Evolutionary conservation across 2,888 invertebrate genomes (phyloP).

Genomic region (Drosophila borborema): DNA sequence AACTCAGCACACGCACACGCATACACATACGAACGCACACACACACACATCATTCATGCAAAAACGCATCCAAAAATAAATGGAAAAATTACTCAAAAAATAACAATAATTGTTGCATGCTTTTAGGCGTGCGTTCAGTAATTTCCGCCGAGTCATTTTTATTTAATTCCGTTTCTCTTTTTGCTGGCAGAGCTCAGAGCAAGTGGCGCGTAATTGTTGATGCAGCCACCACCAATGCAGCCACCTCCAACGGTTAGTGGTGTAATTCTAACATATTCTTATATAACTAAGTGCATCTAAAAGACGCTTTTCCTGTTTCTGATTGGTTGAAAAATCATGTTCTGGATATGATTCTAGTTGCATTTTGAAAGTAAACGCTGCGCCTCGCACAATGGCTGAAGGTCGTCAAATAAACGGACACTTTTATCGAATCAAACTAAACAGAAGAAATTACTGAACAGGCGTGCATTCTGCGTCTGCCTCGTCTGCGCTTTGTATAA

Average conservation of each 20-base stretch:
- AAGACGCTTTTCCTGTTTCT: conserved; percentile 9
- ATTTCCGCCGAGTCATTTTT: conserved; percentile 43
- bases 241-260: neutral
- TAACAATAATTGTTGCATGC: conserved; percentile 66
- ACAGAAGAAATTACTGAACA: neutral
- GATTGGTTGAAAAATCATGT: conserved; percentile 12
- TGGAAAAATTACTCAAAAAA: conserved; percentile 47
- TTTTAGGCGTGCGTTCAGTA: conserved; percentile 56
- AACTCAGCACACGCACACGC: neutral
- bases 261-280: conserved; percentile 37
- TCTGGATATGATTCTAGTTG: conserved; percentile 11
- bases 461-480: conserved; percentile 14
- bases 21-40: neutral
- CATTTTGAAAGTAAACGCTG: conserved; percentile 24
- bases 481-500: conserved; percentile 11
- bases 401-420: neutral
- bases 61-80: neutral
- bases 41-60: neutral
- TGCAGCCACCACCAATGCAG: neutral
- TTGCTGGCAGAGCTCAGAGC: conserved; percentile 6
- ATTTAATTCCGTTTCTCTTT: conserved; percentile 33
- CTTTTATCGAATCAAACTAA: conserved; percentile 3
- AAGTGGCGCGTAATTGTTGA: conserved; percentile 39
- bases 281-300: conserved; percentile 55
- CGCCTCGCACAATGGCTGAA: conserved; percentile 10